Percentiles rank a stretch among this genome's conserved stretches.
Conservation (phyloP, 2,113 vertebrate genomes). For the Pterocles gutturalis region DNA sequence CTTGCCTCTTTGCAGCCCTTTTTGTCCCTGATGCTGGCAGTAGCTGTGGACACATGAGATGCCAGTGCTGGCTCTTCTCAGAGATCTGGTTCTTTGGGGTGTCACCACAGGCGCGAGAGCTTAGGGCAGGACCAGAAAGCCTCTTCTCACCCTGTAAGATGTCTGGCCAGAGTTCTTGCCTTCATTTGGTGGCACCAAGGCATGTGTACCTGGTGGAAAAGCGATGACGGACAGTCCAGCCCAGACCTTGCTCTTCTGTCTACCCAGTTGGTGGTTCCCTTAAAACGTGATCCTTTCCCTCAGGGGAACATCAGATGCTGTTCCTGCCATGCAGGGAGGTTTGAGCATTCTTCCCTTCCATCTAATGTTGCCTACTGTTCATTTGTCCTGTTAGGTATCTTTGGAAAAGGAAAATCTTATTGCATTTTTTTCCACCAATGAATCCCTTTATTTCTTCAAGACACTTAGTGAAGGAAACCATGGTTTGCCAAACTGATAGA, state of each 20-base stretch:
- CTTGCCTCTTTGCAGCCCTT: not conserved
- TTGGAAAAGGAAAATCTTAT: conserved; percentile 46
- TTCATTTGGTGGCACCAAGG: not conserved
- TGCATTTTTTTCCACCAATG: conserved; percentile 22
- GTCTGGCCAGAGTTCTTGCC: not conserved
- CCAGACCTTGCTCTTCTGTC: not conserved
- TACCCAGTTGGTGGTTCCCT: not conserved
- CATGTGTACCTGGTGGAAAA: not conserved
- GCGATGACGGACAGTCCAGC: rapidly evolving
- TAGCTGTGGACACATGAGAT: not conserved
- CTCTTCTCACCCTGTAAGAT: not conserved
- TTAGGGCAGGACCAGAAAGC: not conserved
- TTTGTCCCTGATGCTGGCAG: not conserved
- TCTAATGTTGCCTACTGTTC: conserved; percentile 69
- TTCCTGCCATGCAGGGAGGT: not conserved
- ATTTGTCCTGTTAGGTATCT: conserved; percentile 57
- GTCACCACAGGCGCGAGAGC: not conserved
- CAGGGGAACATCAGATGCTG: not conserved
- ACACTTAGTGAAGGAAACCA: conserved; percentile 26
- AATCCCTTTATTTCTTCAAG: conserved; percentile 41
- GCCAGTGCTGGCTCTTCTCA: not conserved
- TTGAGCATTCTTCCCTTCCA: conserved; percentile 43
- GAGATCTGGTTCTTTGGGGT: not conserved
- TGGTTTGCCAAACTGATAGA: conserved; percentile 48
- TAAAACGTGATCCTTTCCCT: not conserved